These are phyloP conservation scores for Acridotheres tristis DNA, from an alignment of 2,797 vertebrate species.

Conservation along the genomic window DNA sequence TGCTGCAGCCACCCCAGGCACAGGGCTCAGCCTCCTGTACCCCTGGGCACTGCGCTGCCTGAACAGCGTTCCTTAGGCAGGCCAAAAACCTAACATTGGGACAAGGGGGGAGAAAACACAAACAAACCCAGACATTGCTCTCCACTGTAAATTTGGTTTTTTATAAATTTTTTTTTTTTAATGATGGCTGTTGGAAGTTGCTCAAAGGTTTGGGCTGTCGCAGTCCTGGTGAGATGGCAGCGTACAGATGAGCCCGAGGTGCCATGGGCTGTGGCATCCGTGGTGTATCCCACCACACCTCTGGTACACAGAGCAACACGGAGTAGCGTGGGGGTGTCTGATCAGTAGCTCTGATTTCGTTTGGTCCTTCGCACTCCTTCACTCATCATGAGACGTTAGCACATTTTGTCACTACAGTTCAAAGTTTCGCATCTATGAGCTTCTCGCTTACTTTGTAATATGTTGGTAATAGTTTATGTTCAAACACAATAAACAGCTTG, in stretches of 20 bases:
- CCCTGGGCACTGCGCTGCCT: accelerated
- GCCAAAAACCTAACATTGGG: background rate
- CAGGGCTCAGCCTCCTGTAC: background rate
- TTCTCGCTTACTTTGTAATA: constrained; percentile 31
- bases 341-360: background rate
- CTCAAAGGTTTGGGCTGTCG: constrained; percentile 43
- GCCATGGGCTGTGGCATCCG: background rate
- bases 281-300: background rate
- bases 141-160: background rate
- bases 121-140: background rate
- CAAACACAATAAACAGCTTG: constrained; percentile 45
- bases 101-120: background rate
- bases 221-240: constrained; percentile 40
- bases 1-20: accelerated
- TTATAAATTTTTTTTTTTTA: background rate
- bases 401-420: background rate
- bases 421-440: background rate
- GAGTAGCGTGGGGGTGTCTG: constrained; percentile 8
- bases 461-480: constrained; percentile 19
- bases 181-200: constrained; percentile 59
- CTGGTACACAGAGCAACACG: constrained; percentile 1
- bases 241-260: constrained; percentile 1
- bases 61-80: background rate
- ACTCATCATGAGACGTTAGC: constrained; percentile 20
- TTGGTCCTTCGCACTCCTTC: constrained; percentile 62